Percentiles rank a stretch among this genome's conserved stretches.
Conservation (phyloP, 2,797 vertebrate genomes). For the Macropus fuliginosus region DNA sequence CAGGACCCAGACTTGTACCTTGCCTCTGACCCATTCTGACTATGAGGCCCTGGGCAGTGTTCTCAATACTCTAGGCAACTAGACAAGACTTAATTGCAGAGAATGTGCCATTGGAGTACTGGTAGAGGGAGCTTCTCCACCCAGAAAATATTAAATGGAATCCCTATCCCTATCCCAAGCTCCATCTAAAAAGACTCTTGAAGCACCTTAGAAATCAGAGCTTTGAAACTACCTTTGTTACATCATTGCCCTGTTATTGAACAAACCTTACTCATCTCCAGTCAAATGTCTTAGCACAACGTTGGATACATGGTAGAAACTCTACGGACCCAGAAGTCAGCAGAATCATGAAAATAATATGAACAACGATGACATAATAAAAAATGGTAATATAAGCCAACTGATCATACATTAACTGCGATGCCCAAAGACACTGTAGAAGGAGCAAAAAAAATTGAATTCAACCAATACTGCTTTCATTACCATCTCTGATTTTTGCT, state of each 20-base stretch:
- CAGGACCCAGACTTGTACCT: not conserved
- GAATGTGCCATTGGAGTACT: not conserved
- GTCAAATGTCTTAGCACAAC: not conserved
- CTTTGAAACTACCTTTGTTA: not conserved
- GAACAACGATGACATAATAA: too few species aligned
- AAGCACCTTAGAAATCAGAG: not conserved
- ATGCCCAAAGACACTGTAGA: not conserved
- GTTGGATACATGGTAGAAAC: not conserved
- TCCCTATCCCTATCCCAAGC: not conserved
- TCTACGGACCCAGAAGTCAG: not conserved
- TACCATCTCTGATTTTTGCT: not conserved
- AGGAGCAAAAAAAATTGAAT: not conserved
- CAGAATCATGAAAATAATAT: not conserved
- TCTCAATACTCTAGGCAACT: not conserved
- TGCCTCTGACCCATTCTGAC: not conserved
- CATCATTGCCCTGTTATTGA: not conserved
- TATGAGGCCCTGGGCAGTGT: not conserved
- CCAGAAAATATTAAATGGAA: not conserved
- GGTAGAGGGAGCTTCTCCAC: not conserved
- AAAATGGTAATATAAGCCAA: not conserved
- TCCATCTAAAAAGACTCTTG: not conserved
- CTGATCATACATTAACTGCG: not conserved
- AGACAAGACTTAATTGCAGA: not conserved
- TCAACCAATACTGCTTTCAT: not conserved
- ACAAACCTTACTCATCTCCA: not conserved